Evolutionary conservation across 2,113 vertebrate species (phyloP).

Genomic region (Aspiorhynchus laticeps): DNA sequence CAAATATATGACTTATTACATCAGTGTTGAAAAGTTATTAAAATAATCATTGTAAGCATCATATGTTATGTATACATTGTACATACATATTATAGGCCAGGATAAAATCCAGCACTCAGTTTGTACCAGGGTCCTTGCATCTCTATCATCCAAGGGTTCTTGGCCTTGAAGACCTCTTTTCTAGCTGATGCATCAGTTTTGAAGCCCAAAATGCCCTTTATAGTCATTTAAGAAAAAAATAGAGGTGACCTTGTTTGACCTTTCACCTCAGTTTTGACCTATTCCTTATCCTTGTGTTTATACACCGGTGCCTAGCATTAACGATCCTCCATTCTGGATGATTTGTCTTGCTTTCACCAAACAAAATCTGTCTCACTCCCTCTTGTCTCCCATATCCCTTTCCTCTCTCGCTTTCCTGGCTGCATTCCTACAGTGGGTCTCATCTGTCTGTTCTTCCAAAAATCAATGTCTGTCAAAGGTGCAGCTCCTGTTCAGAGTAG

Average conservation of each 20-base stretch:
- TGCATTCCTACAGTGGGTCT: slow-evolving; percentile 32
- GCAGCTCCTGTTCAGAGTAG: not conserved
- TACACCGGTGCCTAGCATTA: slow-evolving; percentile 1
- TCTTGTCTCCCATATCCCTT: slow-evolving; percentile 19
- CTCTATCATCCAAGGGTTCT: not conserved
- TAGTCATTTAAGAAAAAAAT: not conserved
- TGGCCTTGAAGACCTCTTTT: not conserved
- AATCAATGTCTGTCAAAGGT: slow-evolving; percentile 45
- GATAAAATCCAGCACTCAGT: not conserved
- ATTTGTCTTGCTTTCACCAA: slow-evolving; percentile 35
- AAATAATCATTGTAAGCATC: not conserved
- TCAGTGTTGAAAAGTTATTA: not conserved
- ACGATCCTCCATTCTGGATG: slow-evolving; percentile 16
- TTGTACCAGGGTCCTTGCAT: not conserved
- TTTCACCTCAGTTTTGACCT: not conserved
- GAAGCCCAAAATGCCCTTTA: not conserved
- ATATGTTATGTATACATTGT: not conserved
- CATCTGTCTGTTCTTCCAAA: slow-evolving; percentile 15
- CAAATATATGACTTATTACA: not conserved
- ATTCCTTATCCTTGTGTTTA: slow-evolving; percentile 14
- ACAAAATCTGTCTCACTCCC: not conserved
- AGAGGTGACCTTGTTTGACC: slow-evolving; percentile 34
- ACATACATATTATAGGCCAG: not conserved
- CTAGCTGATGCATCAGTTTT: not conserved
- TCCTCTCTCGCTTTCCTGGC: not conserved